These are phyloP conservation scores for Euzetes globulus DNA, from an alignment of 2,888 invertebrate species.

Conservation along the genomic window DNA sequence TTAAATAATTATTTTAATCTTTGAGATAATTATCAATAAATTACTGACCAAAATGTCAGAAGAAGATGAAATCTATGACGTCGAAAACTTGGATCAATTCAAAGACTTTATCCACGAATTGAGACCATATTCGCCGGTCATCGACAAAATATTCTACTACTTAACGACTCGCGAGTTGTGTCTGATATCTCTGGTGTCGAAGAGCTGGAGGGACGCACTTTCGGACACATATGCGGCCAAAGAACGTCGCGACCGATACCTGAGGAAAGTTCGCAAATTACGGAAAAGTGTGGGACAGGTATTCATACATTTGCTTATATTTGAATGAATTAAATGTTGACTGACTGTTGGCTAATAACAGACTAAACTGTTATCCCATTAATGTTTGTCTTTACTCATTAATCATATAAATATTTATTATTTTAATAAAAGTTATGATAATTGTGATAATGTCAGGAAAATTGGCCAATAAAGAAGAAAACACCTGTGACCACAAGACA, in stretches of 20 bases:
- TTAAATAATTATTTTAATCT: neutral
- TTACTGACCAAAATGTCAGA: neutral
- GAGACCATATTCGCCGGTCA: neutral
- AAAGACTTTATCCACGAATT: neutral
- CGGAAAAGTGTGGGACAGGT: slow-evolving; percentile 27
- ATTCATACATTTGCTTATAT: too few relatives aligned
- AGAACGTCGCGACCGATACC: neutral
- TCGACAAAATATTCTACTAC: slow-evolving; percentile 6
- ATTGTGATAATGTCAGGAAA: slow-evolving; percentile 15
- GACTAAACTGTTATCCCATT: neutral
- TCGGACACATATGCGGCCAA: neutral
- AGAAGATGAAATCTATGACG: neutral
- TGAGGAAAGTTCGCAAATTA: slow-evolving; percentile 20
- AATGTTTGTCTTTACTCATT: neutral
- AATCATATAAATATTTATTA: neutral
- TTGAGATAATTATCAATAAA: neutral
- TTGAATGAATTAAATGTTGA: too few relatives aligned
- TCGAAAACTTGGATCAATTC: neutral
- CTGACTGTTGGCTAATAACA: neutral
- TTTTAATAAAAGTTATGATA: slow-evolving; percentile 3
- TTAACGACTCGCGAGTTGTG: slow-evolving; percentile 15
- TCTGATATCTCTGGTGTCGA: slow-evolving; percentile 9
- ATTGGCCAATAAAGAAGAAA: slow-evolving; percentile 32
- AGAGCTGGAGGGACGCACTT: neutral
- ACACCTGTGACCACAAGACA: neutral